Evolutionary conservation across 2,888 invertebrate species (phyloP), one percentile per base, ranked within the genome.

Genomic region (Sepiola atlantica): DNA sequence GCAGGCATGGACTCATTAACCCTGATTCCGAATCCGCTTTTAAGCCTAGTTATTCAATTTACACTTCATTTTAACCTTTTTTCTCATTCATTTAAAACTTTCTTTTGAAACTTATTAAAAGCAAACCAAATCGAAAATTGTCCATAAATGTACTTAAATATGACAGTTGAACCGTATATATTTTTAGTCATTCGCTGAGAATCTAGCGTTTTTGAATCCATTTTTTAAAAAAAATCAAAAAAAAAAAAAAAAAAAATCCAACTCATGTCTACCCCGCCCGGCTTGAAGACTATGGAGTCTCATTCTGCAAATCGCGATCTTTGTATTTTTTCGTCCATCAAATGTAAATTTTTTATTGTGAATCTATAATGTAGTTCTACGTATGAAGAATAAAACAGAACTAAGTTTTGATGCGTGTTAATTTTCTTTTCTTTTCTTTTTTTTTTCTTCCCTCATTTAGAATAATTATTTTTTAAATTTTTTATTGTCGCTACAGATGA

Each of bases 291-390:
- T n/a, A n/a, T n/a, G 16, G 20, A 77, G n/a, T n/a, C 77, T 77
- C n/a, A 77, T n/a, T n/a, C 77, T 77, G 77, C 77, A 77, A n/a
- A 77, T 77, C 18, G n/a, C 16, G n/a, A 77, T 77, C 77, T n/a
- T 77, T 16, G n/a, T 77, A 77, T n/a, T 54, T 35, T 20, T 92
- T 91, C 14, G 45, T 35, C 45, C 45, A 91, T 91, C 2, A 16
- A n/a, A 24, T 45, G 28, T 91, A 24, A 28, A 24, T 91, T 91
- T 28, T 91, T 91, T 35, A 24, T 45, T 45, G 35, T 35, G 20
- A 32, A 24, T 18, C 20, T 54, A 35, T 92, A 92, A 92, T 92
- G 92, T 92, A 92, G 92, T 92, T 92, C 35, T 92, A 45, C 35
- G 28, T 28, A 92, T 92, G 54, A 45, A 92, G 45, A 92, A 92